Evolutionary conservation across 2,797 vertebrate species (phyloP).

Genomic region (Sternotherus odoratus): DNA sequence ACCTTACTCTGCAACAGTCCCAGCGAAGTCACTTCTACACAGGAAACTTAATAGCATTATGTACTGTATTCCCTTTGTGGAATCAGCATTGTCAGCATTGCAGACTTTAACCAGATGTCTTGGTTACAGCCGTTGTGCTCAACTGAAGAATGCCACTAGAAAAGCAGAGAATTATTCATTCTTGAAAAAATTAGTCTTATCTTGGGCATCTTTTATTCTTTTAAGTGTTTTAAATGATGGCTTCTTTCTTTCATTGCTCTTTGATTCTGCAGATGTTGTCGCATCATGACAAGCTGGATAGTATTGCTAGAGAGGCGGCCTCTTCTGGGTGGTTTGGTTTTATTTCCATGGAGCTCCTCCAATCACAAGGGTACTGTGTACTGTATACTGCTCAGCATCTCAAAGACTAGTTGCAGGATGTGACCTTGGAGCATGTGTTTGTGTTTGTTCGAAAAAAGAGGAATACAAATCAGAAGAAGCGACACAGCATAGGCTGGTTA

Average conservation of each 20-base stretch:
- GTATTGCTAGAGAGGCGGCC: not conserved
- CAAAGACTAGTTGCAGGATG: not conserved
- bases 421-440: not conserved
- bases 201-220: constrained; percentile 52
- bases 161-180: constrained; percentile 40
- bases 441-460: not conserved
- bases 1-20: not conserved
- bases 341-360: constrained; percentile 5
- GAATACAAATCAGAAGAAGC: not conserved
- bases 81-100: not conserved
- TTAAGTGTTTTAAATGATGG: constrained; percentile 45
- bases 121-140: constrained; percentile 36
- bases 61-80: constrained; percentile 8
- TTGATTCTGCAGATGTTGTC: constrained; percentile 60
- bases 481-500: not conserved
- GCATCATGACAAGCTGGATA: not conserved
- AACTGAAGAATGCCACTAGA: constrained; percentile 29
- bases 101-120: constrained; percentile 65
- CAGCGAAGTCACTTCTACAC: constrained; percentile 22
- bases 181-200: not conserved
- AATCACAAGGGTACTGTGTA: not conserved
- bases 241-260: constrained; percentile 64
- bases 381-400: not conserved
- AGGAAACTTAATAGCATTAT: constrained; percentile 37
- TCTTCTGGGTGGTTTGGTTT: not conserved